Conservation (phyloP, 1,140 invertebrate species). For the Drosophila nigromelanica region DNA sequence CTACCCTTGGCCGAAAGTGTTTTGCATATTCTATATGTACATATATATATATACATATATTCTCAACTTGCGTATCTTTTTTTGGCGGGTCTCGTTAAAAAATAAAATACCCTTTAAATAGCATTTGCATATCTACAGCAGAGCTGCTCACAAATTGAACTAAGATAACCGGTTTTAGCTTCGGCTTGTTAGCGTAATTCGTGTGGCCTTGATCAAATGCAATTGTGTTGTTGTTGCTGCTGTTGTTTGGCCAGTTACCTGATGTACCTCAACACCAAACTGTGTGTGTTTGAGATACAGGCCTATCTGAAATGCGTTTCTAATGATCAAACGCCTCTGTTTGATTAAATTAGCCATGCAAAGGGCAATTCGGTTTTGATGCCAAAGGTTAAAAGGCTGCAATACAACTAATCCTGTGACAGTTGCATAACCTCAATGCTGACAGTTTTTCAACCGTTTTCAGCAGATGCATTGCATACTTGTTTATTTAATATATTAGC, state of each 20-base stretch:
- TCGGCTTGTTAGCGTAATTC: slow-evolving; percentile 48
- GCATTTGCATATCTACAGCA: slow-evolving; percentile 50
- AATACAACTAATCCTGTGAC: slow-evolving; percentile 39
- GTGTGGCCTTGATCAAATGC: slow-evolving; percentile 36
- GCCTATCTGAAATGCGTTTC: slow-evolving; percentile 37
- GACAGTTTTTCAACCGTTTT: not conserved
- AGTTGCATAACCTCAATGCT: slow-evolving; percentile 22
- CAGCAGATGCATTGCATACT: slow-evolving; percentile 18
- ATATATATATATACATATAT: slow-evolving; percentile 54
- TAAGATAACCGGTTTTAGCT: slow-evolving; percentile 61
- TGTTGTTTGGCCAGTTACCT: slow-evolving; percentile 36
- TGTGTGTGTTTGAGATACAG: slow-evolving; percentile 3
- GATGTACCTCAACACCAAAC: not conserved
- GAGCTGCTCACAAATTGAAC: slow-evolving; percentile 39
- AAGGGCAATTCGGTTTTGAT: slow-evolving; percentile 9
- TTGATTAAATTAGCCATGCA: slow-evolving; percentile 42
- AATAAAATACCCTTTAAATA: slow-evolving; percentile 44
- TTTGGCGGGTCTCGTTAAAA: slow-evolving; percentile 45
- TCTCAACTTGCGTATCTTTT: slow-evolving; percentile 65
- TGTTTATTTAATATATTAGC: not conserved
- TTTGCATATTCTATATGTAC: slow-evolving; percentile 74
- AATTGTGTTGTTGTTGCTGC: slow-evolving; percentile 28
- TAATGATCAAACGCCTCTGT: slow-evolving; percentile 40
- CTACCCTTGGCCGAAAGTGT: slow-evolving; percentile 44
- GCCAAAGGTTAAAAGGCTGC: slow-evolving; percentile 27